Evolutionary conservation across 2,113 vertebrate species (phyloP).

Genomic region (Notothenia rossii): DNA sequence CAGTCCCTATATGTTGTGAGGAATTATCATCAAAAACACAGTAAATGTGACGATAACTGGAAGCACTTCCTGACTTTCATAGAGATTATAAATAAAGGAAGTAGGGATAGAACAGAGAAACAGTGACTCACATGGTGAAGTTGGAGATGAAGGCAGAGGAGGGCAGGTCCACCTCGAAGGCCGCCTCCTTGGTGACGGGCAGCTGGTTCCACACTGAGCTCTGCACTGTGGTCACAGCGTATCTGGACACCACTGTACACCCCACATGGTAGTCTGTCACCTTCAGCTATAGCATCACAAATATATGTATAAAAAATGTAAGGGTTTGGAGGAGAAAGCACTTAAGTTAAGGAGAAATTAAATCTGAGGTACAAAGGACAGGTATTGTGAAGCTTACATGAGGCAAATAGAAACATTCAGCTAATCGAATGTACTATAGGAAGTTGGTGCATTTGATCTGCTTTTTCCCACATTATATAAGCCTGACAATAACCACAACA

Average conservation of each 20-base stretch:
- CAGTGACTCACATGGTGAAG: conserved; percentile 87
- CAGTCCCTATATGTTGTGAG: too few relatives aligned
- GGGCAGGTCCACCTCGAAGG: conserved; percentile 88
- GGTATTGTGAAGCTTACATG: too few relatives aligned
- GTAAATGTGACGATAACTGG: neutral
- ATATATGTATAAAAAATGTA: neutral
- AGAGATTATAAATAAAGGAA: neutral
- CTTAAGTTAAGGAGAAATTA: neutral
- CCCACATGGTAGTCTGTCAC: conserved; percentile 86
- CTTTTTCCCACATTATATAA: too few relatives aligned
- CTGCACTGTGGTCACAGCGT: conserved; percentile 84
- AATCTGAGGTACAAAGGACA: too few relatives aligned
- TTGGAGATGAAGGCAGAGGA: conserved; percentile 89
- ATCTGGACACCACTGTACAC: conserved; percentile 85
- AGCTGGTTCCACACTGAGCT: conserved; percentile 86
- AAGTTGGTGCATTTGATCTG: too few relatives aligned
- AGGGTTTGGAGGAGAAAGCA: neutral
- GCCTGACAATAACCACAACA: too few relatives aligned
- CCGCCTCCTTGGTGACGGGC: conserved; percentile 83
- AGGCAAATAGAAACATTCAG: too few relatives aligned
- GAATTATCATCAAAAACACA: neutral
- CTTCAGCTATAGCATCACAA: conserved; percentile 77
- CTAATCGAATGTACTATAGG: too few relatives aligned
- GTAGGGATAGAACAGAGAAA: neutral
- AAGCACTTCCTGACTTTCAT: neutral